Evolutionary conservation across 2,797 vertebrate genomes (phyloP).

Genomic region (Calcarius lapponicus): DNA sequence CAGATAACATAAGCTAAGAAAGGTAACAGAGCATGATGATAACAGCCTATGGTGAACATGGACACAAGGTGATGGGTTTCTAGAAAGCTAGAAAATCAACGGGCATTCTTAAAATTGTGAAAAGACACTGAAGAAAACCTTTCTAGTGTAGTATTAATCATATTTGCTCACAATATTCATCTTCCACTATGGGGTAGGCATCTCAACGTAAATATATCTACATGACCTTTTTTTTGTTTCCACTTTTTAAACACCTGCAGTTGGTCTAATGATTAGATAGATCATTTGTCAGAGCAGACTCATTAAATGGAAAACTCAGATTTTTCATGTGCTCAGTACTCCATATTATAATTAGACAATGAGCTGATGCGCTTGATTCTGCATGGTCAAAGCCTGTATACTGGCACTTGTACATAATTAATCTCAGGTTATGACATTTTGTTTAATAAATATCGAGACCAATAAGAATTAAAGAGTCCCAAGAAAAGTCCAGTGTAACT

Average conservation of each 20-base stretch:
- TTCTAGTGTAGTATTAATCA: background rate
- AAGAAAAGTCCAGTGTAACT: background rate
- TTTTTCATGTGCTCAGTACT: background rate
- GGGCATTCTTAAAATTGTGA: background rate
- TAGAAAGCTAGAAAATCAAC: background rate
- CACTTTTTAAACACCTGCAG: background rate
- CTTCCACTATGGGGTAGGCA: background rate
- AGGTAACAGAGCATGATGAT: background rate
- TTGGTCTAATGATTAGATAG: background rate
- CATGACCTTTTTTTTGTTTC: background rate
- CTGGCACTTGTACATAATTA: background rate
- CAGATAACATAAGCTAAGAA: background rate
- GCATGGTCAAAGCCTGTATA: background rate
- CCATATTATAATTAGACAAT: background rate
- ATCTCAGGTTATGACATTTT: background rate
- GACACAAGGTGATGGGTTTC: background rate
- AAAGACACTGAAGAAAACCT: background rate
- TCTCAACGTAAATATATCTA: background rate
- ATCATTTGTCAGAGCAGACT: background rate
- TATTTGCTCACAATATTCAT: background rate
- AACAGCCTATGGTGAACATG: background rate
- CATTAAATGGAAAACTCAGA: background rate
- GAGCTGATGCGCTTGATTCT: background rate
- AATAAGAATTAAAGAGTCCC: background rate
- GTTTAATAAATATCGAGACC: background rate